These are phyloP conservation scores for Rosalia funebris DNA, from an alignment of 2,888 invertebrate genomes.

Conservation along the genomic window DNA sequence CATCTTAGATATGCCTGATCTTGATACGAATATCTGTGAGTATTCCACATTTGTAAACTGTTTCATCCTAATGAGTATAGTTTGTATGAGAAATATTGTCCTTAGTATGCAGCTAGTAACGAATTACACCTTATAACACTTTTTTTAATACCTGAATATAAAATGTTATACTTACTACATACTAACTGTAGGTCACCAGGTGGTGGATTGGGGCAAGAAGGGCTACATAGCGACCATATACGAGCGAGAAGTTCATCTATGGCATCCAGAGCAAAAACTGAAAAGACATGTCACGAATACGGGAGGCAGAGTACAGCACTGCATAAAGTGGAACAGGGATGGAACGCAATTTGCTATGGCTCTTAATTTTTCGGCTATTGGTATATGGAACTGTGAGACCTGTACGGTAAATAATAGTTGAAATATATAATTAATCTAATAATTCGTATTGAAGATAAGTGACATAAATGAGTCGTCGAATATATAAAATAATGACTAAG, in stretches of 20 bases:
- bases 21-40: conserved; percentile 36
- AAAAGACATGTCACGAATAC: conserved; percentile 32
- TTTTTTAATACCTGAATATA: too few species aligned
- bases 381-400: conserved; percentile 33
- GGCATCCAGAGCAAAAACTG: conserved; percentile 41
- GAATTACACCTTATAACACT: too few species aligned
- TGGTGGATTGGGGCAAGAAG: conserved; percentile 46
- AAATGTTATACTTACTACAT: too few species aligned
- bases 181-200: conserved; percentile 40
- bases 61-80: too few species aligned
- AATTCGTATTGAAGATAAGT: too few species aligned
- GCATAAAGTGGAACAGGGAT: conserved; percentile 43
- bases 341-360: conserved; percentile 41
- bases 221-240: conserved; percentile 47
- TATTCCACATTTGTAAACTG: neutral
- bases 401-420: neutral
- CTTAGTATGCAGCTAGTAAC: too few species aligned
- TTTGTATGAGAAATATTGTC: conserved; percentile 8
- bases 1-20: conserved; percentile 50
- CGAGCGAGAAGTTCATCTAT: conserved; percentile 44
- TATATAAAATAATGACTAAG: too few species aligned
- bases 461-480: too few species aligned
- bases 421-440: too few species aligned
- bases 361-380: conserved; percentile 22
- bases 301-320: conserved; percentile 28